phyloP scores from a whole-genome alignment of 1,140 invertebrate genomes.

The Scaptomyza graminum region DNA sequence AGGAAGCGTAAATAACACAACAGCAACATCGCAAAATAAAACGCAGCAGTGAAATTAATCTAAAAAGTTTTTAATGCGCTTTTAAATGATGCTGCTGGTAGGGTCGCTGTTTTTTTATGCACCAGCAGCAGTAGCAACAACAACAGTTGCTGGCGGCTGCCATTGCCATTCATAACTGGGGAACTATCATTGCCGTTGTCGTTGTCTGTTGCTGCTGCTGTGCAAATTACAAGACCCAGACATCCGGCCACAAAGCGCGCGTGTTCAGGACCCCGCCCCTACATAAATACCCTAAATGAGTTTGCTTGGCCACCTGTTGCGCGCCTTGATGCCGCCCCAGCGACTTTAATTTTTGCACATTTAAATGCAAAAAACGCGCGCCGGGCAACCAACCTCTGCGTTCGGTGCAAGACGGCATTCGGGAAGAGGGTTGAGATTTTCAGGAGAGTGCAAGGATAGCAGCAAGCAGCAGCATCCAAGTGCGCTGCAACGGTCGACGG shows the following conservation, averaged over 20 bases:
- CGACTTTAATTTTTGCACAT: constrained; percentile 79
- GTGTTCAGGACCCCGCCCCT: constrained; percentile 23
- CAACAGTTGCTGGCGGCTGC: constrained; percentile 43
- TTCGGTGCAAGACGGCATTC: neutral
- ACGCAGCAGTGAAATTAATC: constrained; percentile 77
- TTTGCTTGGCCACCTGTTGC: constrained; percentile 76
- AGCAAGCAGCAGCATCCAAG: constrained; percentile 31
- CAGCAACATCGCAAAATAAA: constrained; percentile 52
- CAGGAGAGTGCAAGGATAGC: neutral
- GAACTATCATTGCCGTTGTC: constrained; percentile 76
- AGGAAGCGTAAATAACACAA: constrained; percentile 47
- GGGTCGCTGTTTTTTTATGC: constrained; percentile 38
- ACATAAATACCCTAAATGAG: constrained; percentile 56
- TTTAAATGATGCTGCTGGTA: constrained; percentile 80
- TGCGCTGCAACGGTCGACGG: constrained; percentile 45
- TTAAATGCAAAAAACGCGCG: constrained; percentile 55
- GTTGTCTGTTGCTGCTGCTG: constrained; percentile 42
- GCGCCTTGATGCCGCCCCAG: constrained; percentile 13
- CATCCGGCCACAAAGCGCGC: constrained; percentile 64
- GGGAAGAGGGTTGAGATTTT: neutral
- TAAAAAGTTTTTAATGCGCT: constrained; percentile 83
- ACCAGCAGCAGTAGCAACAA: constrained; percentile 23
- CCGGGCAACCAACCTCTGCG: constrained; percentile 6
- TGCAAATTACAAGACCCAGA: constrained; percentile 78
- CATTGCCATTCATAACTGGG: constrained; percentile 71